Evolutionary conservation across 2,113 vertebrate genomes (phyloP), one percentile per base, ranked within the genome.

Genomic region (Corythoichthys intestinalis): DNA sequence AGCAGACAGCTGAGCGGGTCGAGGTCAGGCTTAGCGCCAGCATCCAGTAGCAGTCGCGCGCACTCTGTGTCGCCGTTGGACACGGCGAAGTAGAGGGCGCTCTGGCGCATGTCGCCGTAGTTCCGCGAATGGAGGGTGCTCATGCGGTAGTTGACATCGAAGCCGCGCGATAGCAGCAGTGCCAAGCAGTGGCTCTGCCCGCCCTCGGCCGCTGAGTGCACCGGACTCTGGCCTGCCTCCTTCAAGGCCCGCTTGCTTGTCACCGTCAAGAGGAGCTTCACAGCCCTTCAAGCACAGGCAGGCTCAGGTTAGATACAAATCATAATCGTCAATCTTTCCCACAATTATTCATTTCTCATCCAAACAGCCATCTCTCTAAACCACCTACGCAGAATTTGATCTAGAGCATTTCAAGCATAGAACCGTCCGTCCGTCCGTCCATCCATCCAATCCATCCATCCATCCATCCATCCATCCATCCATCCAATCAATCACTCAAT

Each of bases 1-100:
- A 95, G 90, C 1, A 96, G 90, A 84, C 92, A 95, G 74, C 90
- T 89, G 60, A 98, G 90, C 3, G 94, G 94, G 81, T 96, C 94
- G 64, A 91, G 73, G 83, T 94, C 94, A 2, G 94, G 91, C 71
- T 92, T 87, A 8, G 93, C 93, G 0, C 93, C 93, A 0, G 91
- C 92, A 38, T 81, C 89, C 72, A 96, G 87, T 41, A 96, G 64
- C 57, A 93, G 49, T 83, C 92, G 87, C 0, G 93, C 92, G 72
- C 93, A 94, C 2, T 88, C 90, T 48, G 91, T 83, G 46, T 96
- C 94, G 15, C 92, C 93, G 47, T 95, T 95, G 65, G 92, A 95
- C 76, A 96, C 91, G 0, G 93, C 90, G 67, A 92, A 94, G 84
- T 93, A 94, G 13, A 97, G 82, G 0, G 94, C 91, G 0, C 90